phyloP scores from a whole-genome alignment of 37 sponge, comb jelly and placozoan species.

The Mnemiopsis leidyi region DNA sequence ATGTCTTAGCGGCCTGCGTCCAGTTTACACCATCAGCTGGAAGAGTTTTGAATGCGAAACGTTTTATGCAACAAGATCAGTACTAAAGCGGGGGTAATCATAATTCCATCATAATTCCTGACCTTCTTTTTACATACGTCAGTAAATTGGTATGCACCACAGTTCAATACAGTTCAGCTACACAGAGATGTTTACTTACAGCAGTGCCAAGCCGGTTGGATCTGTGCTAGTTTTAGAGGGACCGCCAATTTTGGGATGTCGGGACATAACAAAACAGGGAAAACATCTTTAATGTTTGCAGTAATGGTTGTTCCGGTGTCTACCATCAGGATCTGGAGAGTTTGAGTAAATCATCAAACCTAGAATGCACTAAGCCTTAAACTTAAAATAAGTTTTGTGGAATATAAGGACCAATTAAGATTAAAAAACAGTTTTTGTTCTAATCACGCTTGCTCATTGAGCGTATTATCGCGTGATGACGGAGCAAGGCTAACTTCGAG shows the following conservation, averaged over 20 bases:
- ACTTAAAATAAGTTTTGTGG: no score
- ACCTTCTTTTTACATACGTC: no score
- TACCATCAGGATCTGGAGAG: neutral
- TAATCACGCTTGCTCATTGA: no score
- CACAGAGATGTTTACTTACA: no score
- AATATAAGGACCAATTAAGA: no score
- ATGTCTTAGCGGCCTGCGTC: neutral
- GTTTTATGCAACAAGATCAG: neutral
- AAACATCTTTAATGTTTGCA: neutral
- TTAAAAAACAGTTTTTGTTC: no score
- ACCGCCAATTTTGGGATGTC: neutral
- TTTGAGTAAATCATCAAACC: no score
- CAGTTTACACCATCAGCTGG: constrained; percentile 23
- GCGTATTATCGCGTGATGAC: neutral
- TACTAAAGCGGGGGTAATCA: no score
- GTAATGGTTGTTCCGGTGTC: neutral
- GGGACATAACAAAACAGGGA: neutral
- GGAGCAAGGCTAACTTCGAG: neutral
- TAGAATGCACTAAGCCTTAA: no score
- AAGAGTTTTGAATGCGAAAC: neutral
- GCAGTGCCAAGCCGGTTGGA: constrained; percentile 41
- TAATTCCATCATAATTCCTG: no score
- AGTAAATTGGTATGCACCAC: no score
- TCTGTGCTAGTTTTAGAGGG: constrained; percentile 11
- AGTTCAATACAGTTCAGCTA: no score